A percentile compares a stretch with the other conserved stretches of the same genome.
These are phyloP conservation scores for Caerostris darwini DNA, from an alignment of 1,140 invertebrate genomes.

Conservation along the genomic window DNA sequence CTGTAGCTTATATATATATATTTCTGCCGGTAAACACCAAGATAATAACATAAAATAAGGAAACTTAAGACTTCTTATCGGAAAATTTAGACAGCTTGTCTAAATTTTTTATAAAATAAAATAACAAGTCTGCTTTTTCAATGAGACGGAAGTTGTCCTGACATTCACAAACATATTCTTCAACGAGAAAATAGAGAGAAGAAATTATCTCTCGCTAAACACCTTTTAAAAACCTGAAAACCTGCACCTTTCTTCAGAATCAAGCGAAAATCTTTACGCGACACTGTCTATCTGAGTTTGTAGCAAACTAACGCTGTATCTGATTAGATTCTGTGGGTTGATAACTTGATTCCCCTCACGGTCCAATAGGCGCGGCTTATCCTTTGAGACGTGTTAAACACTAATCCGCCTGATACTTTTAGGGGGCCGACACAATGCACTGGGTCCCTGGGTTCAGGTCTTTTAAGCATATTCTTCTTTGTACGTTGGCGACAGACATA, in stretches of 20 bases:
- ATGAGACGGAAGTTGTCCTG: not conserved
- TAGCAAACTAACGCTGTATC: not conserved
- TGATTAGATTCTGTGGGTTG: not conserved
- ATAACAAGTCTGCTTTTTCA: not conserved
- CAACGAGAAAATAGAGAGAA: no score
- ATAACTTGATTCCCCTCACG: constrained; percentile 10
- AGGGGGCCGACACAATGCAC: constrained; percentile 11
- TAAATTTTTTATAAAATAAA: no score
- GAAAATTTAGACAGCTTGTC: no score
- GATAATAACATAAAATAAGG: no score
- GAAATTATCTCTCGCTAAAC: no score
- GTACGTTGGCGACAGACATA: constrained; percentile 40
- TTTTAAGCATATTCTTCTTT: not conserved
- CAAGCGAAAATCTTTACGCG: constrained; percentile 6
- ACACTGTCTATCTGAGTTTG: not conserved
- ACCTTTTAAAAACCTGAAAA: not conserved
- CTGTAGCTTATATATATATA: no score
- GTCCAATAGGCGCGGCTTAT: constrained; percentile 11
- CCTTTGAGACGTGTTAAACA: constrained; percentile 35
- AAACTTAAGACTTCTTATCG: no score
- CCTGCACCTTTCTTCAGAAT: not conserved
- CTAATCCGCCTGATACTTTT: constrained; percentile 52
- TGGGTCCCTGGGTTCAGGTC: not conserved
- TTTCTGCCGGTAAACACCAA: no score
- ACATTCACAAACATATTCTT: not conserved